A percentile compares a stretch with the other conserved stretches of the same genome.
Evolutionary conservation across 2,888 invertebrate genomes (phyloP).

Genomic region (Dorcus hopei): DNA sequence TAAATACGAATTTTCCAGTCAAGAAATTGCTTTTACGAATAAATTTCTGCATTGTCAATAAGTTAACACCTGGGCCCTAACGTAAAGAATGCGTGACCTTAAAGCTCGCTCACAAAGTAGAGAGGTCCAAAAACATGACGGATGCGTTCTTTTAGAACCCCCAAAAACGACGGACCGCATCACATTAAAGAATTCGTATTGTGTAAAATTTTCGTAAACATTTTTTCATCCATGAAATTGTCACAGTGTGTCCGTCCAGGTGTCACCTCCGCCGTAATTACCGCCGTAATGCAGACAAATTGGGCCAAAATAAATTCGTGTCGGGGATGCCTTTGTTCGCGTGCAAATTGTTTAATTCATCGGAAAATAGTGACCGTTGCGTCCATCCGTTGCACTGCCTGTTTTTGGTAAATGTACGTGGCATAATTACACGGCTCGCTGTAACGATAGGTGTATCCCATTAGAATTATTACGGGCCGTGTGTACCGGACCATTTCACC

Average conservation of each 20-base stretch:
- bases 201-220: conserved; percentile 22
- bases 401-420: conserved; percentile 12
- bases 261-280: too few species aligned
- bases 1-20: too few species aligned
- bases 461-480: conserved; percentile 11
- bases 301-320: background rate
- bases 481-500: conserved; percentile 10
- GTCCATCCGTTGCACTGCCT: conserved; percentile 2
- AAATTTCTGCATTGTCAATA: too few species aligned
- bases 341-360: conserved; percentile 26
- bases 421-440: conserved; percentile 15
- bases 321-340: conserved; percentile 6
- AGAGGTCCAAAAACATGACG: too few species aligned
- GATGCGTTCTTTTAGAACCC: too few species aligned
- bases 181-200: background rate
- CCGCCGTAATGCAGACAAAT: too few species aligned
- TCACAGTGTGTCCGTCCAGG: too few species aligned
- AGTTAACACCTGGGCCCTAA: too few species aligned
- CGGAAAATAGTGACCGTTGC: conserved; percentile 20
- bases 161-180: too few species aligned
- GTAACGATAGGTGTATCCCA: conserved; percentile 16
- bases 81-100: too few species aligned
- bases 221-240: conserved; percentile 35
- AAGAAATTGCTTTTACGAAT: too few species aligned
- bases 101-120: too few species aligned